Base-by-base conservation (phyloP, 2,113 vertebrate species). In the Vidua macroura region DNA sequence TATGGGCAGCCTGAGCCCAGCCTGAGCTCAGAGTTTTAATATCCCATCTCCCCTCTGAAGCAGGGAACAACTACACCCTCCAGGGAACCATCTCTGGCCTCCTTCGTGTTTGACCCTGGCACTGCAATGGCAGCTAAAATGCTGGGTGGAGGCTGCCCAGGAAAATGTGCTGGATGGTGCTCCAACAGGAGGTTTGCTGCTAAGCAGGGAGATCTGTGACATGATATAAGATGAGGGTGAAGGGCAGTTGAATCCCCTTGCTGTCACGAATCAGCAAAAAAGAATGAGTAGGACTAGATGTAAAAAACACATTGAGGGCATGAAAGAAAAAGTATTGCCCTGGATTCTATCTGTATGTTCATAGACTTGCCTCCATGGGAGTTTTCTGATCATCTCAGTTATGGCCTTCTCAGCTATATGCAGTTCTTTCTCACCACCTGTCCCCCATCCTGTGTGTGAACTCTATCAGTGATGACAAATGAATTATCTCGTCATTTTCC, bases 401-500 rank as follows among this genome's bases (percentile, higher is more conserved):
- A 55, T 0, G 28, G 49, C 13, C 31, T 67, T 59, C 68, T 70
- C 81, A 64, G 68, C 21, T 78, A 62, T 18, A 43, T 2, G 4
- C 49, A 93, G 56, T 44, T 81, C 35, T 82, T 86, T 80, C 68
- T 70, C 68, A 92, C 41, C 49, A 58, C 15, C 51, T 88, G 64
- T 67, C 23, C 24, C 59, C 31, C 15, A 69, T 41, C 63, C 79
- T 51, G 28, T 28, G 13, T 44, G 39, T 48, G 53, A 91, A 60
- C n/a, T 60, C 19, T 37, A 56, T 64, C 53, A 92, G 37, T 0
- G 1, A 74, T 44, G 22, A 85, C 41, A 74, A 90, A 92, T 35
- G 1, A 82, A 74, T 85, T 83, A 69, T 24, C 55, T 72, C 7
- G 3, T 68, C 20, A 18, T 79, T 88, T 78, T 67, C 88, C 37